These are phyloP conservation scores for Patagioenas fasciata DNA, from an alignment of 2,113 vertebrate genomes.

Conservation along the genomic window DNA sequence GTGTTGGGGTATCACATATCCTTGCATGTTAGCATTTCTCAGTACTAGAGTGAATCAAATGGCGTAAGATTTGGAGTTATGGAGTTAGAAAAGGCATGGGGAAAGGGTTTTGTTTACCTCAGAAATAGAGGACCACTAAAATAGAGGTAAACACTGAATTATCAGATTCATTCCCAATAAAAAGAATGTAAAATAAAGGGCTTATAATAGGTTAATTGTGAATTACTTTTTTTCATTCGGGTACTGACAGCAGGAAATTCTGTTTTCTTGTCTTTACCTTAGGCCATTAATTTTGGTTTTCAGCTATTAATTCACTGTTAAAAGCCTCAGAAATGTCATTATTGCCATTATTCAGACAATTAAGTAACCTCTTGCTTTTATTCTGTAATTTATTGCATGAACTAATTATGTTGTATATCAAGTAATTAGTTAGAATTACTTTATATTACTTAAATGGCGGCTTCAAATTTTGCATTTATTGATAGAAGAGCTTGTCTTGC, in stretches of 20 bases:
- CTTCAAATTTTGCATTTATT: not conserved
- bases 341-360: not conserved
- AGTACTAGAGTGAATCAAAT: not conserved
- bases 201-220: not conserved
- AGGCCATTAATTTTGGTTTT: not conserved
- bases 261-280: not conserved
- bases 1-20: not conserved
- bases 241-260: not conserved
- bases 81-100: not conserved
- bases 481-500: not conserved
- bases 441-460: not conserved
- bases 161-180: not conserved
- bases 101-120: not conserved
- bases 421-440: not conserved
- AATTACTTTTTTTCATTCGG: not conserved
- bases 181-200: not conserved
- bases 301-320: not conserved
- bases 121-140: not conserved
- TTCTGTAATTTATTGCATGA: slow-evolving; percentile 4
- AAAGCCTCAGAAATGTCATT: not conserved
- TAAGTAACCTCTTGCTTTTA: not conserved
- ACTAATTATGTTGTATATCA: not conserved
- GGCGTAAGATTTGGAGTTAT: not conserved
- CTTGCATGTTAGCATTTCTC: not conserved
- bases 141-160: not conserved